phyloP scores from a whole-genome alignment of 2,888 invertebrate species.

The Chironomus riparius region DNA sequence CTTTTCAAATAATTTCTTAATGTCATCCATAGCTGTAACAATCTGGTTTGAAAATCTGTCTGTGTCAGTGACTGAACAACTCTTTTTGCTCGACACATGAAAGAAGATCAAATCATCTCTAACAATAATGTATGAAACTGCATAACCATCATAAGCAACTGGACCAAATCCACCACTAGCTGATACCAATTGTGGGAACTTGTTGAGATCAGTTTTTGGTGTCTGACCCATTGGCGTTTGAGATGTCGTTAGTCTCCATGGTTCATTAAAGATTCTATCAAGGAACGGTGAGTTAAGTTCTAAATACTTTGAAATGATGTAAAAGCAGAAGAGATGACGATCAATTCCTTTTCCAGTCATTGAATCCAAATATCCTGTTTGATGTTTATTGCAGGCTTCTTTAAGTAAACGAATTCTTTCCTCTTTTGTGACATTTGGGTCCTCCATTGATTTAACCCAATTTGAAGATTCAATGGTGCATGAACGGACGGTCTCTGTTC shows the following conservation, averaged over 20 bases:
- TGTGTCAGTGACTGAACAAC: slow-evolving; percentile 78
- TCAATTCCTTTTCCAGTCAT: slow-evolving; percentile 98
- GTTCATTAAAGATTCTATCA: slow-evolving; percentile 91
- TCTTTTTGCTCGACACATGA: slow-evolving; percentile 93
- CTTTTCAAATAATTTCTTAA: slow-evolving; percentile 57
- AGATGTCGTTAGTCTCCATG: slow-evolving; percentile 95
- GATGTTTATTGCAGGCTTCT: slow-evolving; percentile 73
- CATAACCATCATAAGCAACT: slow-evolving; percentile 53
- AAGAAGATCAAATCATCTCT: slow-evolving; percentile 95
- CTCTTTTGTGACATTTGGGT: slow-evolving; percentile 55
- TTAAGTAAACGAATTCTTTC: slow-evolving; percentile 62
- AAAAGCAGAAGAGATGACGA: slow-evolving; percentile 93
- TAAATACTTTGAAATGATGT: slow-evolving; percentile 95
- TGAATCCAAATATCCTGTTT: slow-evolving; percentile 86
- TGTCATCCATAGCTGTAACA: slow-evolving; percentile 59
- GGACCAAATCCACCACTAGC: slow-evolving; percentile 93
- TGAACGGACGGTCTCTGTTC: slow-evolving; percentile 96
- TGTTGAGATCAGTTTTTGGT: slow-evolving; percentile 72
- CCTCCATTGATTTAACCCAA: slow-evolving; percentile 89
- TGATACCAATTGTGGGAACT: slow-evolving; percentile 84
- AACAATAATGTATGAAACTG: slow-evolving; percentile 96
- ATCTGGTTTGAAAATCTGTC: slow-evolving; percentile 67
- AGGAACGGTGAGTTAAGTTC: slow-evolving; percentile 94
- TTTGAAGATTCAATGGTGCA: slow-evolving; percentile 86
- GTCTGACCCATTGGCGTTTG: slow-evolving; percentile 98